Percentiles rank a stretch among this genome's conserved stretches.
Evolutionary conservation across 2,888 invertebrate genomes (phyloP).

Genomic region (Fragum sueziense): DNA sequence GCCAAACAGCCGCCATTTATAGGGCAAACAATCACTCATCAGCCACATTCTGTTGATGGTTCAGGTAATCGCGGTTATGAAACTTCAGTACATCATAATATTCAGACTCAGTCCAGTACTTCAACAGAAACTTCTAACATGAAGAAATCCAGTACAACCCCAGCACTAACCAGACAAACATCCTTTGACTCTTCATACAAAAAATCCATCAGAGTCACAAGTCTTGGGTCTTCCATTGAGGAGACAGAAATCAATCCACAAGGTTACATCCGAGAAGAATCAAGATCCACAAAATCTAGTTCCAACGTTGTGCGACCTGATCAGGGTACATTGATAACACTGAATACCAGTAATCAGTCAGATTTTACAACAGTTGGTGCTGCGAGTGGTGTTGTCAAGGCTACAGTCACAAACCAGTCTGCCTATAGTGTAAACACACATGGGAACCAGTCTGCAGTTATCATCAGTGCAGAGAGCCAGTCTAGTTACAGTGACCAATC

Average conservation of each 20-base stretch:
- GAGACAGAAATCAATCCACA: slow-evolving; percentile 20
- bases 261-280: slow-evolving; percentile 7
- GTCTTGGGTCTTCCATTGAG: slow-evolving; percentile 57
- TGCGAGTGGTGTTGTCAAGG: slow-evolving; percentile 26
- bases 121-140: slow-evolving; percentile 32
- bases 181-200: slow-evolving; percentile 59
- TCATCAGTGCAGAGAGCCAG: slow-evolving; percentile 57
- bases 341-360: slow-evolving; percentile 31
- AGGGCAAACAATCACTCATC: slow-evolving; percentile 52
- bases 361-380: slow-evolving; percentile 17
- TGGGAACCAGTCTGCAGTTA: slow-evolving; percentile 46
- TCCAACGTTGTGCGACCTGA: slow-evolving; percentile 30
- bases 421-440: slow-evolving; percentile 25
- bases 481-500: slow-evolving; percentile 47
- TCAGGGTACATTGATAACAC: slow-evolving; percentile 34
- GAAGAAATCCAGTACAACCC: slow-evolving; percentile 58
- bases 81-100: slow-evolving; percentile 17
- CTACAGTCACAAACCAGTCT: slow-evolving; percentile 32
- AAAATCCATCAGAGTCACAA: slow-evolving; percentile 52
- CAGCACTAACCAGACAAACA: slow-evolving; percentile 54
- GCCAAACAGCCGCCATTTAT: slow-evolving; percentile 31
- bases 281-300: slow-evolving; percentile 1
- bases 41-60: slow-evolving; percentile 36
- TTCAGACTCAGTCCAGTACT: slow-evolving; percentile 6
- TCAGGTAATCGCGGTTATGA: slow-evolving; percentile 34